A percentile compares a stretch with the other conserved stretches of the same genome.
Conservation (phyloP, 2,888 invertebrate species). For the Eupithecia inturbata region DNA sequence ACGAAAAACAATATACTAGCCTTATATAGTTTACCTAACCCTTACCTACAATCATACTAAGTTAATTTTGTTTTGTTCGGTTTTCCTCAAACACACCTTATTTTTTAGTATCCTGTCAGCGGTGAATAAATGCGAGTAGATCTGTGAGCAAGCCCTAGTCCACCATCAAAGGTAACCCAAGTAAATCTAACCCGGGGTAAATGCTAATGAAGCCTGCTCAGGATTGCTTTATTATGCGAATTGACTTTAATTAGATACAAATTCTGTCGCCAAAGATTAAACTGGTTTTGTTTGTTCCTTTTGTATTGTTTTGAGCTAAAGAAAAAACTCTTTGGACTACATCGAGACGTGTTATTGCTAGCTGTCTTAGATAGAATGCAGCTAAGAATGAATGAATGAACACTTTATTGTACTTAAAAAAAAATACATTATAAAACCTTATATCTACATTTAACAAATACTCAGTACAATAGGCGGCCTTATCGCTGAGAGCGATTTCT, state of each 20-base stretch:
- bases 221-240: conserved; percentile 37
- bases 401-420: too few species aligned
- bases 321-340: not conserved
- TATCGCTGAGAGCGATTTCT: too few species aligned
- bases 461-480: too few species aligned
- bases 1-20: too few species aligned
- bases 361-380: too few species aligned
- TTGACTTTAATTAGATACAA: conserved; percentile 38
- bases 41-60: not conserved
- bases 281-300: not conserved
- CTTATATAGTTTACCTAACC: too few species aligned
- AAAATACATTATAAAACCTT: too few species aligned
- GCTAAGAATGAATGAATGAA: too few species aligned
- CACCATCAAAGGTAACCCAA: conserved; percentile 26
- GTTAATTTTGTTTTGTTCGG: not conserved
- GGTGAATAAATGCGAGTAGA: conserved; percentile 4
- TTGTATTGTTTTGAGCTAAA: not conserved
- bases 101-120: not conserved
- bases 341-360: too few species aligned
- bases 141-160: conserved; percentile 5
- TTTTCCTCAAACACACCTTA: not conserved
- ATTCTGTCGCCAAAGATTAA: conserved; percentile 27
- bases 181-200: conserved; percentile 34
- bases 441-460: too few species aligned
- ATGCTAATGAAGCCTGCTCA: conserved; percentile 37